Conservation (phyloP, 2,888 invertebrate species). For the Erebia palarica region DNA sequence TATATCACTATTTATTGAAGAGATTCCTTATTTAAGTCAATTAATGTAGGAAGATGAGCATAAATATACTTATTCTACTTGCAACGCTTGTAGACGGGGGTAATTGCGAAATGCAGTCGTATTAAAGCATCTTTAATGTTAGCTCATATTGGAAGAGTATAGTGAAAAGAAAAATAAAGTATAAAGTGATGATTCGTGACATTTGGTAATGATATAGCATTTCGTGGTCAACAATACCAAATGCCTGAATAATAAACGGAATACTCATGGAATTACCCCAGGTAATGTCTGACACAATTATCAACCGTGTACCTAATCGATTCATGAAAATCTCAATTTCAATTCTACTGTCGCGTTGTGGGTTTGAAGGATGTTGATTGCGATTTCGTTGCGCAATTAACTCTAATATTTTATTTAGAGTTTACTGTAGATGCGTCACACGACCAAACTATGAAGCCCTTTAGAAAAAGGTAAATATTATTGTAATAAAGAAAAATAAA, state of each 20-base stretch:
- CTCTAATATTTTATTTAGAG: background rate
- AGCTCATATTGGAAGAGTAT: background rate
- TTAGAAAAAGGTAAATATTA: background rate
- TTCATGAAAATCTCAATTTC: background rate
- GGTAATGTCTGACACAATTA: too few relatives aligned
- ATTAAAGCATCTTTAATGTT: background rate
- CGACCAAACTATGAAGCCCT: conserved; percentile 14
- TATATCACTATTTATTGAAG: conserved; percentile 60
- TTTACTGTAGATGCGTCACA: conserved; percentile 13
- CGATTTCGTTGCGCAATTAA: conserved; percentile 10
- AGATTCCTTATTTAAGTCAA: conserved; percentile 82
- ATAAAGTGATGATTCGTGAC: too few relatives aligned
- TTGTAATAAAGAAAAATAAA: conserved; percentile 3
- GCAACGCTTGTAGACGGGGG: conserved; percentile 27
- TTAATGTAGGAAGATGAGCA: conserved; percentile 61
- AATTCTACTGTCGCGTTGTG: background rate
- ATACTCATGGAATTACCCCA: too few relatives aligned
- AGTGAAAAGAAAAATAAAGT: too few relatives aligned
- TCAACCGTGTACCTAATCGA: too few relatives aligned
- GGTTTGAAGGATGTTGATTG: background rate
- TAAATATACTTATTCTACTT: conserved; percentile 40
- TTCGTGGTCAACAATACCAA: too few relatives aligned
- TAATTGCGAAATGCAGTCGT: background rate
- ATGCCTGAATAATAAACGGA: too few relatives aligned
- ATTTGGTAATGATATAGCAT: too few relatives aligned